Conservation (phyloP, 2,113 vertebrate species). For the Vulpes vulpes region DNA sequence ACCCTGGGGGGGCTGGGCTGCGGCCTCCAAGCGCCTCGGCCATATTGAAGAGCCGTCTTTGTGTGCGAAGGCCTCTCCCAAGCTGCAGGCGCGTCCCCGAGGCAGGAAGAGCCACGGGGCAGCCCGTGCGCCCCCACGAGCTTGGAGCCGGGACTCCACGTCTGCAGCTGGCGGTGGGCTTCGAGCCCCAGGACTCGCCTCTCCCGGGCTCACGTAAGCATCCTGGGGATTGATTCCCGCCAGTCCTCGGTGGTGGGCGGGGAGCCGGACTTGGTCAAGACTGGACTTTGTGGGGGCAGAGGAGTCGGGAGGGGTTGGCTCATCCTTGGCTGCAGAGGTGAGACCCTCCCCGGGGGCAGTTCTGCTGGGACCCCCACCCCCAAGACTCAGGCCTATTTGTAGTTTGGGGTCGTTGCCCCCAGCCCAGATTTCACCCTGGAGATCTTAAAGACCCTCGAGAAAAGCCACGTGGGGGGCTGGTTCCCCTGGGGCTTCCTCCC, state of each 20-base stretch:
- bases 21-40: conserved; percentile 56
- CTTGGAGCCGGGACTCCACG: neutral
- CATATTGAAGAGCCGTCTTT: conserved; percentile 70
- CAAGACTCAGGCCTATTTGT: neutral
- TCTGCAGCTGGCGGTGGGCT: neutral
- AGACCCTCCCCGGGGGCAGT: neutral
- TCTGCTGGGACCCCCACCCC: rapidly evolving
- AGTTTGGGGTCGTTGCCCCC: neutral
- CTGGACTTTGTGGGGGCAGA: neutral
- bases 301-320: neutral
- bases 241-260: neutral
- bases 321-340: neutral
- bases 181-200: neutral
- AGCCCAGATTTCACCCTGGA: conserved; percentile 68
- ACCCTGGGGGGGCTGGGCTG: conserved; percentile 65
- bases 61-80: conserved; percentile 33
- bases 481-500: conserved; percentile 82
- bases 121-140: neutral
- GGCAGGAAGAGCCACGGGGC: neutral
- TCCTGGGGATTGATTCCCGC: neutral
- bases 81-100: neutral
- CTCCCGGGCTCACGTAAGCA: neutral
- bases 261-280: neutral
- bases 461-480: conserved; percentile 81
- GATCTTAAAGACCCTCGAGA: conserved; percentile 82